Conservation (phyloP, 2,113 vertebrate species). For the Microtus montanus region DNA sequence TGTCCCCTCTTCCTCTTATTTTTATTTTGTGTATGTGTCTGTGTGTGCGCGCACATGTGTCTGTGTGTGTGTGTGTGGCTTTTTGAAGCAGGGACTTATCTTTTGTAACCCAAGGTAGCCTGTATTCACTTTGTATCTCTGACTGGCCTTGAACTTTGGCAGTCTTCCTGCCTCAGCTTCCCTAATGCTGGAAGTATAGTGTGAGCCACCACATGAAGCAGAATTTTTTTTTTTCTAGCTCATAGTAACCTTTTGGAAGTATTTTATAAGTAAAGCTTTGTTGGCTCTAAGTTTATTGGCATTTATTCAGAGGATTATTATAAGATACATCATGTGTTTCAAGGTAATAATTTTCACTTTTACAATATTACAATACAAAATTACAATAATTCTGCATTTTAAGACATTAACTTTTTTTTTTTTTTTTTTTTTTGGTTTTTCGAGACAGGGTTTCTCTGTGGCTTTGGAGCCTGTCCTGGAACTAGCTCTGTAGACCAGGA, state of each 20-base stretch:
- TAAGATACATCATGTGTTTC: neutral
- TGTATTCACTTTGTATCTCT: neutral
- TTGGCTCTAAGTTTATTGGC: neutral
- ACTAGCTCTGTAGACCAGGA: too few relatives aligned
- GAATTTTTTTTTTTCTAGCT: neutral
- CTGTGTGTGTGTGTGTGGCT: neutral
- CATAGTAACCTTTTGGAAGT: constrained; percentile 24
- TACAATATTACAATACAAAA: neutral
- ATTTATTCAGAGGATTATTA: constrained; percentile 24
- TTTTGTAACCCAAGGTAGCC: neutral
- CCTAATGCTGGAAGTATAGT: neutral
- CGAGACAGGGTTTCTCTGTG: too few relatives aligned
- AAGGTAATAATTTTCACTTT: constrained; percentile 5
- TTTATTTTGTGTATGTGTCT: neutral
- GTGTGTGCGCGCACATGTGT: neutral
- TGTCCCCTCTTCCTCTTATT: neutral
- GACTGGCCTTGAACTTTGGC: neutral
- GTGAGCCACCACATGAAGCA: neutral
- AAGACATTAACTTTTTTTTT: too few relatives aligned
- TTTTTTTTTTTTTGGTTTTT: too few relatives aligned
- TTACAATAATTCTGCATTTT: neutral
- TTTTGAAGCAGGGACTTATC: neutral
- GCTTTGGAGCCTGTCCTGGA: too few relatives aligned
- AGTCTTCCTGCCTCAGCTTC: neutral
- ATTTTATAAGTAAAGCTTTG: constrained; percentile 41